These are phyloP conservation scores for Antheraea yamamai DNA, from an alignment of 2,888 invertebrate species.

Conservation along the genomic window DNA sequence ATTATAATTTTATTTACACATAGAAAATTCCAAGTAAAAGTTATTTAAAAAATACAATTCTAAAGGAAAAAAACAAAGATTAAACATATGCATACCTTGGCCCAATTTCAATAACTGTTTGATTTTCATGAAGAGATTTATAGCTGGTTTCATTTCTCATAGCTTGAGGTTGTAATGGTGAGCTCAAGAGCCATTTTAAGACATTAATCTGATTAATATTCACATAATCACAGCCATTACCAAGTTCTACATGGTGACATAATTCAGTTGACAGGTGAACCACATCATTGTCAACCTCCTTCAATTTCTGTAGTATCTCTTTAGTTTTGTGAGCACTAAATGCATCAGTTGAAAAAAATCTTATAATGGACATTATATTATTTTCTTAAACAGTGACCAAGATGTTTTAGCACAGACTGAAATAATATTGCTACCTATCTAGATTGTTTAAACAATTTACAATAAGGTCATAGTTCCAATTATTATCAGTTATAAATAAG, in stretches of 20 bases:
- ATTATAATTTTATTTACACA: too few species aligned
- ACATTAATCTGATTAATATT: constrained; percentile 83
- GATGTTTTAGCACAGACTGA: constrained; percentile 43
- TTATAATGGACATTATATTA: constrained; percentile 76
- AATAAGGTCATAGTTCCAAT: constrained; percentile 76
- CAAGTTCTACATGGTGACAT: constrained; percentile 90
- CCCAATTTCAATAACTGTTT: constrained; percentile 91
- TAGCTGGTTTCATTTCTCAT: constrained; percentile 80
- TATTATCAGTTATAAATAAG: constrained; percentile 52
- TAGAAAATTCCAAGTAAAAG: too few species aligned
- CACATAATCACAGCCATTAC: constrained; percentile 73
- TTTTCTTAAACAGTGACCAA: constrained; percentile 28
- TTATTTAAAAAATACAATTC: too few species aligned
- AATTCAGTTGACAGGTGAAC: constrained; percentile 85
- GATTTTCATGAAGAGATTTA: constrained; percentile 57
- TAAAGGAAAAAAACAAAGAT: too few species aligned
- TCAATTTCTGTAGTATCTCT: constrained; percentile 81
- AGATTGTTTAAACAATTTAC: constrained; percentile 49
- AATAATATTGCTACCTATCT: constrained; percentile 25
- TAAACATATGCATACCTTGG: constrained; percentile 83
- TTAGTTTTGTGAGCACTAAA: constrained; percentile 82
- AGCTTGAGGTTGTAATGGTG: constrained; percentile 84
- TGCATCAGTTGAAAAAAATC: constrained; percentile 84
- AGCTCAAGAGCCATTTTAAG: constrained; percentile 90
- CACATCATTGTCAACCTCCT: constrained; percentile 72